Conservation (phyloP, 2,888 invertebrate genomes). For the Mongoloraphidia duomilia region DNA sequence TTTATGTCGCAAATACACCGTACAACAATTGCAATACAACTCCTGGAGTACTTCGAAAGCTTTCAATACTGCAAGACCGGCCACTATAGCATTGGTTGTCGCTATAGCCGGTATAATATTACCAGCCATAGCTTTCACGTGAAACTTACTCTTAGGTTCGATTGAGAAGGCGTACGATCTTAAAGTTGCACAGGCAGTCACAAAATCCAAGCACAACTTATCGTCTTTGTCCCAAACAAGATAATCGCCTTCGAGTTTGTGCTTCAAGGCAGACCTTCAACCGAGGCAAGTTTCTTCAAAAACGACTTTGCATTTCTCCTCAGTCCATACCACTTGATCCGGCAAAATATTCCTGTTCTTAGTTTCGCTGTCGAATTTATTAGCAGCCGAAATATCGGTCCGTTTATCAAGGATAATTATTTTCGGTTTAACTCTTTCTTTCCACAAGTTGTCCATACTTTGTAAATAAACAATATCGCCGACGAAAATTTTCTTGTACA, state of each 20-base stretch:
- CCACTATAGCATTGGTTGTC: slow-evolving; percentile 95
- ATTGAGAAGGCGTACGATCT: slow-evolving; percentile 85
- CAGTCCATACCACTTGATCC: too few relatives aligned
- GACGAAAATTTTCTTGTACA: slow-evolving; percentile 86
- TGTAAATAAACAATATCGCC: slow-evolving; percentile 91
- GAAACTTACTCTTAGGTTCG: slow-evolving; percentile 72
- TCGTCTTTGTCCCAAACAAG: slow-evolving; percentile 98
- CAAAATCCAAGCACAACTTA: slow-evolving; percentile 85
- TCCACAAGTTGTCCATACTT: slow-evolving; percentile 92
- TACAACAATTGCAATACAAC: slow-evolving; percentile 51
- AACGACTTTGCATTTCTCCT: too few relatives aligned
- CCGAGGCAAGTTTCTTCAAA: too few relatives aligned
- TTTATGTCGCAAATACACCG: slow-evolving; percentile 61
- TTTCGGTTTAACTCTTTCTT: slow-evolving; percentile 69
- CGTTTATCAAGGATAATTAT: slow-evolving; percentile 50
- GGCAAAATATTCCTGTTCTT: too few relatives aligned
- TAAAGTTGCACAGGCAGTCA: slow-evolving; percentile 88
- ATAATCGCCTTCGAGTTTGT: slow-evolving; percentile 39
- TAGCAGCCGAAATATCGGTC: slow-evolving; percentile 30
- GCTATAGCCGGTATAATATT: slow-evolving; percentile 99
- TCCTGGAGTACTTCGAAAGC: slow-evolving; percentile 61
- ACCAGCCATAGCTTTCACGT: slow-evolving; percentile 98
- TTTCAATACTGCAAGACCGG: slow-evolving; percentile 83
- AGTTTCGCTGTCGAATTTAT: too few relatives aligned
- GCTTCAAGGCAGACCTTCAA: too few relatives aligned